Base-by-base conservation (phyloP, 2,113 vertebrate species). In the Chloebia gouldiae region DNA sequence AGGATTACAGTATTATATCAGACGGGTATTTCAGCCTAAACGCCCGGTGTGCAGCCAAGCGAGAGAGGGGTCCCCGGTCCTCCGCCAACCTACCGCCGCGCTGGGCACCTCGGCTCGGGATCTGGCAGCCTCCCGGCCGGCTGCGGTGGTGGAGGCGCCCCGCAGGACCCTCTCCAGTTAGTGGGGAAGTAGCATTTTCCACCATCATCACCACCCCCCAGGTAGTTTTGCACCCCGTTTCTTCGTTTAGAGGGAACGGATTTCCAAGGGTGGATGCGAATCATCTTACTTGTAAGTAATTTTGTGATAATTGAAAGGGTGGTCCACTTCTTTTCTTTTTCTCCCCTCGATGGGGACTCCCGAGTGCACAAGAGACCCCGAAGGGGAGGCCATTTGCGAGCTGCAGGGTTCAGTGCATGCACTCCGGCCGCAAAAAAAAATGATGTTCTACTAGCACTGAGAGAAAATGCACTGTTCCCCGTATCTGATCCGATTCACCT, bases 1-100 rank as follows among this genome's bases (percentile, higher is more conserved):
- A 96, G 97, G 97, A 96, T 98, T 97, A 97, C 84, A 59, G 93
- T 90, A 12, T 93, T 96, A 64, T 97, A 98, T 97, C 97, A 97
- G 96, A 97, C 93, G 89, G 85, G 92, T 82, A 93, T 96, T 97
- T 97, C 96, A 81, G 90, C 96, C 94, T 94, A 80, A 91, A 85
- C 60, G n/a, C 72, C 88, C 88, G 11, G 75, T 93, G 97, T 94
- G 91, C 97, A 97, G 75, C 94, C 94, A 91, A 96, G 95, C 94
- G 96, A 93, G 93, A 94, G 23, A 42, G 64, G 90, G 94, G 75
- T 53, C 89, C 80, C 39, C 16, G 47, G 23, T 75, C 72, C 70
- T 51, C 66, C 79, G 66, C 90, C 88, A 92, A 75, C 94, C 88
- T 22, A 45, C 68, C 57, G 22, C 76, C 50, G 24, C 19, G 54